These are phyloP conservation scores for Apotomis turbidana DNA, from an alignment of 2,888 invertebrate species.

Conservation along the genomic window DNA sequence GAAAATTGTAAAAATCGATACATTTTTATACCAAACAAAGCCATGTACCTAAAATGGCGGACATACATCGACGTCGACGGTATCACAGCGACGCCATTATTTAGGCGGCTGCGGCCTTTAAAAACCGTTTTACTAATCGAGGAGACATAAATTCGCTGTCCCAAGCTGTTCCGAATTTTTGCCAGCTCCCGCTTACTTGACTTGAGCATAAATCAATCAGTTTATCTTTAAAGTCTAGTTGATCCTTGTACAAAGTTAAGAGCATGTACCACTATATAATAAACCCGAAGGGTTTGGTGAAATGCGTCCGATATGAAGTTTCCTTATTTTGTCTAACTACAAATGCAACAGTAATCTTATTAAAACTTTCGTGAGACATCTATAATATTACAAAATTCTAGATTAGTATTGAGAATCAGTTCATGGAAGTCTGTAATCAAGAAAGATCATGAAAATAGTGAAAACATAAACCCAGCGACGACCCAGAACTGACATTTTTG, in stretches of 20 bases:
- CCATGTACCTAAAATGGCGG: neutral
- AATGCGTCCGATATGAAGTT: too few relatives aligned
- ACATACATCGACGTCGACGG: conserved; percentile 24
- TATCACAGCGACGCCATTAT: conserved; percentile 48
- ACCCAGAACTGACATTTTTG: too few relatives aligned
- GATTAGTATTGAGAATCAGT: too few relatives aligned
- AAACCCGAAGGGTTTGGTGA: too few relatives aligned
- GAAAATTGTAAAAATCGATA: neutral
- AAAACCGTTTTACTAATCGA: conserved; percentile 68
- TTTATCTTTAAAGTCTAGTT: conserved; percentile 11
- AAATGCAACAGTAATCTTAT: too few relatives aligned
- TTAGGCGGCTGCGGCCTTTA: conserved; percentile 58
- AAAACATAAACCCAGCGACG: too few relatives aligned
- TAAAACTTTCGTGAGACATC: too few relatives aligned
- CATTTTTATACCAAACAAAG: neutral
- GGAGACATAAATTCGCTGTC: conserved; percentile 59
- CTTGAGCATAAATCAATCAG: conserved; percentile 22
- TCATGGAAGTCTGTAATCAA: too few relatives aligned
- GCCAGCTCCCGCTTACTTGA: neutral
- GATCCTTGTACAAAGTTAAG: neutral
- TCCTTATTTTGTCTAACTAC: too few relatives aligned
- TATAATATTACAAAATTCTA: too few relatives aligned
- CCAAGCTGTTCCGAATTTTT: conserved; percentile 33
- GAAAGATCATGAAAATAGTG: too few relatives aligned
- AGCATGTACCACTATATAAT: too few relatives aligned